These are phyloP conservation scores for Mustela nigripes DNA, from an alignment of 2,113 vertebrate genomes.

Conservation along the genomic window DNA sequence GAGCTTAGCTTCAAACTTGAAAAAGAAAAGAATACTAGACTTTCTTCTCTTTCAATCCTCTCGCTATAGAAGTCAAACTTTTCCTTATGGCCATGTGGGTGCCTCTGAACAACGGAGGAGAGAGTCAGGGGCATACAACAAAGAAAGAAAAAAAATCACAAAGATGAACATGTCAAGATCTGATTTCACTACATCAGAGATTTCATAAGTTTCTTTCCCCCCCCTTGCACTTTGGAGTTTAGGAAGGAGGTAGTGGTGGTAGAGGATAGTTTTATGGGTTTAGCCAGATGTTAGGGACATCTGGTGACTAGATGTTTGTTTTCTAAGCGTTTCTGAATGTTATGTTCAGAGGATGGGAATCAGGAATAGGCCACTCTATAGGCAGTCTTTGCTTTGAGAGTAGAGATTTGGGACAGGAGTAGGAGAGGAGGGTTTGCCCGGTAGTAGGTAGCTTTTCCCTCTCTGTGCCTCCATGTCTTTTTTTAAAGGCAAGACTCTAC, in stretches of 20 bases:
- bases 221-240: not conserved
- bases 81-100: not conserved
- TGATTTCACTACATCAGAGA: constrained; percentile 47
- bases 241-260: constrained; percentile 28
- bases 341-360: not conserved
- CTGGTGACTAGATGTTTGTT: constrained; percentile 79
- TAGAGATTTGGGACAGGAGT: too few species aligned
- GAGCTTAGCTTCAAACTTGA: not conserved
- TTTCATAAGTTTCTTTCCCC: not conserved
- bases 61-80: not conserved
- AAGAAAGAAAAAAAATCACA: constrained; percentile 34
- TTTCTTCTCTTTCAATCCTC: not conserved
- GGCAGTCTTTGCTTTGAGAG: not conserved
- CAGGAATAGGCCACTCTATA: not conserved
- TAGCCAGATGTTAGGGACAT: constrained; percentile 86
- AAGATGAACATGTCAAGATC: constrained; percentile 24
- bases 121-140: not conserved
- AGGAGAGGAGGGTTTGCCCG: not conserved
- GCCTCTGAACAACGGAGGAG: not conserved
- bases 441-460: not conserved
- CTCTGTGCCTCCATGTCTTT: not conserved
- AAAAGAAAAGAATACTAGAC: not conserved
- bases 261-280: constrained; percentile 74
- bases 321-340: constrained; percentile 61
- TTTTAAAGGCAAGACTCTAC: not conserved